phyloP scores from a whole-genome alignment of 1,140 invertebrate genomes.

The Cydia pomonella region DNA sequence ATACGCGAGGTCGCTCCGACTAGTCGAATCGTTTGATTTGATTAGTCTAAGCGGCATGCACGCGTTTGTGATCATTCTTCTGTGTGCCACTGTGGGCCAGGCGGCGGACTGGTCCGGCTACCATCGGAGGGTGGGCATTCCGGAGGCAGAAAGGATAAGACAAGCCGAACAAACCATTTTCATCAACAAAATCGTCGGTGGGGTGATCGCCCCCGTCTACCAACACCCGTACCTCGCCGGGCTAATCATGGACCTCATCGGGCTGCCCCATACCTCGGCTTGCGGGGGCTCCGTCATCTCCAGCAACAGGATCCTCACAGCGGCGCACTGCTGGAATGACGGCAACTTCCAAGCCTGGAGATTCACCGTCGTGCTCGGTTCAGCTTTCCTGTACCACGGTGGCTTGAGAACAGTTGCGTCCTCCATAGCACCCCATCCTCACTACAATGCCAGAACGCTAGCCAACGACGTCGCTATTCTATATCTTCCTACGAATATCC shows the following conservation, averaged over 20 bases:
- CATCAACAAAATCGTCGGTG: slow-evolving; percentile 51
- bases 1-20: background rate
- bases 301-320: slow-evolving; percentile 53
- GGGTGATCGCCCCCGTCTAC: slow-evolving; percentile 47
- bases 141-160: slow-evolving; percentile 51
- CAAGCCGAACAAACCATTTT: slow-evolving; percentile 37
- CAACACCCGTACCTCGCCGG: slow-evolving; percentile 61
- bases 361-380: slow-evolving; percentile 58
- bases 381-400: slow-evolving; percentile 55
- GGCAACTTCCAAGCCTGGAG: slow-evolving; percentile 53
- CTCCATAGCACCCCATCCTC: slow-evolving; percentile 47
- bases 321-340: slow-evolving; percentile 65
- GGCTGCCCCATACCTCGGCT: slow-evolving; percentile 44
- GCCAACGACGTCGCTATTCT: slow-evolving; percentile 65
- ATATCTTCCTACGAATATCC: slow-evolving; percentile 45
- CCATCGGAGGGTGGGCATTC: slow-evolving; percentile 52
- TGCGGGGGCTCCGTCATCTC: slow-evolving; percentile 60
- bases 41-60: slow-evolving; percentile 45
- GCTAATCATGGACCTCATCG: slow-evolving; percentile 55
- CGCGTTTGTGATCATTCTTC: slow-evolving; percentile 37
- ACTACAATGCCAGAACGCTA: slow-evolving; percentile 50
- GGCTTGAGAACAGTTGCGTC: slow-evolving; percentile 48
- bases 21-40: slow-evolving; percentile 1
- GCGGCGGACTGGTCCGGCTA: slow-evolving; percentile 44
- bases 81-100: slow-evolving; percentile 30